phyloP scores from a whole-genome alignment of 2,797 vertebrate genomes.

The Balearica regulorum region DNA sequence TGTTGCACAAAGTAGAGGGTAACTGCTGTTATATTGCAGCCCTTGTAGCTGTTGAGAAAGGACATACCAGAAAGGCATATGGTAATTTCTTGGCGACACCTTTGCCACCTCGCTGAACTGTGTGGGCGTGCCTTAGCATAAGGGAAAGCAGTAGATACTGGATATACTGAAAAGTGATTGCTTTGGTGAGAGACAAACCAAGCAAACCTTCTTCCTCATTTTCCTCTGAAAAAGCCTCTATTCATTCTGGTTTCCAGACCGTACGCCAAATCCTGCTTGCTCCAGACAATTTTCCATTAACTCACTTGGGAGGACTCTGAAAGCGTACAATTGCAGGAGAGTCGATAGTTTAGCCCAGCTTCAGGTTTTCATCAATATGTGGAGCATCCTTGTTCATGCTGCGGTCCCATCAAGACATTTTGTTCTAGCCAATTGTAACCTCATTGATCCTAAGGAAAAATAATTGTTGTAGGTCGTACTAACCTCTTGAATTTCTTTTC shows the following conservation, averaged over 20 bases:
- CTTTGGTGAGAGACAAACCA: not conserved
- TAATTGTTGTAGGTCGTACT: not conserved
- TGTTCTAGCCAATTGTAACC: not conserved
- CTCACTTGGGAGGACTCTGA: not conserved
- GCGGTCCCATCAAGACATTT: not conserved
- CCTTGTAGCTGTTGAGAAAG: not conserved
- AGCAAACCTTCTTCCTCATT: not conserved
- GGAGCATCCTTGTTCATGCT: not conserved
- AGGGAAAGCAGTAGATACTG: not conserved
- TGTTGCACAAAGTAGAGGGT: not conserved
- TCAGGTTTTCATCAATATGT: not conserved
- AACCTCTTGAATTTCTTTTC: not conserved
- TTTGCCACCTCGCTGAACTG: not conserved
- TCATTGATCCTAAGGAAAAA: not conserved
- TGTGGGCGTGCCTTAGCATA: not conserved
- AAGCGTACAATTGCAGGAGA: not conserved
- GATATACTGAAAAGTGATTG: not conserved
- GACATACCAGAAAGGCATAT: not conserved
- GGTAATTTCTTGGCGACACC: fast-evolving
- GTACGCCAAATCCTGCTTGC: not conserved
- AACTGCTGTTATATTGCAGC: not conserved
- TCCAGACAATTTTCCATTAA: not conserved
- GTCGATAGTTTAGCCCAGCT: not conserved
- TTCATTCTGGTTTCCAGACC: not conserved
- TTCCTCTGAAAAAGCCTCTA: not conserved